These are phyloP conservation scores for Prolemur simus DNA, from an alignment of 2,113 vertebrate genomes.

Conservation along the genomic window DNA sequence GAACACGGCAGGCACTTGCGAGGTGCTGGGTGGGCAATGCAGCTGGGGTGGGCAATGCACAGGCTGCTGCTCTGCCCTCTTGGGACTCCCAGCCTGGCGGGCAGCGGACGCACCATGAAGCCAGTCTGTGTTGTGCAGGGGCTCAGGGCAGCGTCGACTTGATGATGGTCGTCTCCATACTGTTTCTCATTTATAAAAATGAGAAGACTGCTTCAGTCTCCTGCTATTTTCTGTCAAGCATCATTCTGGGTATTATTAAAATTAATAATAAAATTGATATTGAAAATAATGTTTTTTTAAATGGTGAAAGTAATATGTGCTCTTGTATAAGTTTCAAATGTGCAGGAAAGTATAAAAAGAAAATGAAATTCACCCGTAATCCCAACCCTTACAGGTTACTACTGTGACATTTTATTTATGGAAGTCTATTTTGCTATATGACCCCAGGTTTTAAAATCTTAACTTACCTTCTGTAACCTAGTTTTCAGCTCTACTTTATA, in stretches of 20 bases:
- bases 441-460: neutral
- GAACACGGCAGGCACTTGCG: neutral
- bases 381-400: neutral
- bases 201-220: neutral
- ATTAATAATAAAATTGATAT: neutral
- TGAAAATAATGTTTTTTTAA: neutral
- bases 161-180: rapidly evolving
- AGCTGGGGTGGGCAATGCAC: too few relatives aligned
- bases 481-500: slow-evolving; percentile 13
- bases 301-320: neutral
- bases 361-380: neutral
- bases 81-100: neutral
- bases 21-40: neutral
- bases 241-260: neutral
- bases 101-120: neutral
- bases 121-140: rapidly evolving
- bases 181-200: neutral
- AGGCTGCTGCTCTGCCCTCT: neutral
- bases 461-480: neutral
- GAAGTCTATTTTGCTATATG: neutral
- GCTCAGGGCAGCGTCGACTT: rapidly evolving
- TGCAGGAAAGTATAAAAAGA: neutral
- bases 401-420: neutral
- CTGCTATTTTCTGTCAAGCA: neutral
- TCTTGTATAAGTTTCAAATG: neutral